A percentile compares a stretch with the other conserved stretches of the same genome.
These are phyloP conservation scores for Drosophila santomea DNA, from an alignment of 1,140 invertebrate genomes.

Conservation along the genomic window DNA sequence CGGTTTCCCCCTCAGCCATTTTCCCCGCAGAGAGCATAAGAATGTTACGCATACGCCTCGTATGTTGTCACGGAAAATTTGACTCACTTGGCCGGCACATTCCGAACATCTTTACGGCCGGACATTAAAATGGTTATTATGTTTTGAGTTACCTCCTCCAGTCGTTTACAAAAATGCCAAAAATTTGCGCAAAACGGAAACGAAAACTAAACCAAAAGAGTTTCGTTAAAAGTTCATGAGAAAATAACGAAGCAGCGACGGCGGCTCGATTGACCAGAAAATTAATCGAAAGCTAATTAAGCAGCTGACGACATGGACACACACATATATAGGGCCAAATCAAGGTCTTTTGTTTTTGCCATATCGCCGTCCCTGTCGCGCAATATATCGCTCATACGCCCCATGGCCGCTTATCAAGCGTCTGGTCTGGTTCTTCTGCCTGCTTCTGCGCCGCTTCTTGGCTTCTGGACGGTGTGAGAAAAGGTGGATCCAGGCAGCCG, in stretches of 20 bases:
- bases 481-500: slow-evolving; percentile 28
- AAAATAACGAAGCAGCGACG: slow-evolving; percentile 29
- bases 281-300: slow-evolving; percentile 79
- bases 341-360: slow-evolving; percentile 58
- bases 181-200: slow-evolving; percentile 6
- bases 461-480: slow-evolving; percentile 25
- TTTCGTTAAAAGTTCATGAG: slow-evolving; percentile 35
- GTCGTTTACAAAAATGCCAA: slow-evolving; percentile 1
- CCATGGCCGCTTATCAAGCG: slow-evolving; percentile 50
- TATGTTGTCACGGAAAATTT: slow-evolving; percentile 26
- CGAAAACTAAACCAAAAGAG: neutral
- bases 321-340: slow-evolving; percentile 25
- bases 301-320: slow-evolving; percentile 60
- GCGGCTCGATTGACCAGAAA: slow-evolving; percentile 48
- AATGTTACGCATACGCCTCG: slow-evolving; percentile 53
- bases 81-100: slow-evolving; percentile 35
- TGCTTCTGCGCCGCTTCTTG: slow-evolving; percentile 47
- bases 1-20: slow-evolving; percentile 1
- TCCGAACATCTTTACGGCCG: slow-evolving; percentile 34
- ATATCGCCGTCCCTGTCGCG: slow-evolving; percentile 7
- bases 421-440: slow-evolving; percentile 44
- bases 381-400: slow-evolving; percentile 42
- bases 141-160: slow-evolving; percentile 1
- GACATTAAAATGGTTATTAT: slow-evolving; percentile 24
- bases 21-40: slow-evolving; percentile 20